Evolutionary conservation across 2,888 invertebrate species (phyloP).

Genomic region (Argyresthia albistria): DNA sequence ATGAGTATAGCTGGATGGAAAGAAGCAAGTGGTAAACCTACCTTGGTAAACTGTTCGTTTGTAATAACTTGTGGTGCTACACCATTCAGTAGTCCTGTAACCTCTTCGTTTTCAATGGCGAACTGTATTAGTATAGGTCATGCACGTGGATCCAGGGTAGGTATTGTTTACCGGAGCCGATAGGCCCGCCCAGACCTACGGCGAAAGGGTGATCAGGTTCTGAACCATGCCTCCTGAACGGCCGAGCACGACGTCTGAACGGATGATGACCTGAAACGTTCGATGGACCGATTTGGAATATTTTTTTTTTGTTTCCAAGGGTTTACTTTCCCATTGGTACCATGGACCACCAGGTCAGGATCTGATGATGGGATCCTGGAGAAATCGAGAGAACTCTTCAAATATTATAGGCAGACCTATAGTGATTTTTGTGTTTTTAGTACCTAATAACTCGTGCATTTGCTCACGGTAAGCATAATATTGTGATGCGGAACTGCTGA

Average conservation of each 20-base stretch:
- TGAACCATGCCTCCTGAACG: constrained; percentile 91
- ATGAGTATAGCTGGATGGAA: too few species aligned
- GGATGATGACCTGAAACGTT: constrained; percentile 70
- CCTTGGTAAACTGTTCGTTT: constrained; percentile 78
- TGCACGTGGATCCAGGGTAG: constrained; percentile 96
- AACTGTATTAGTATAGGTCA: constrained; percentile 84
- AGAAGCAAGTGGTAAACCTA: constrained; percentile 26
- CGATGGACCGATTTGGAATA: too few species aligned
- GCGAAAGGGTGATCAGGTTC: constrained; percentile 86
- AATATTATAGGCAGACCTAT: too few species aligned
- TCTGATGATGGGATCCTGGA: too few species aligned
- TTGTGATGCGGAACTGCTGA: too few species aligned
- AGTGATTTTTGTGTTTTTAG: too few species aligned
- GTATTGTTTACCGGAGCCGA: constrained; percentile 86
- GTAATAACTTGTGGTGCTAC: constrained; percentile 86
- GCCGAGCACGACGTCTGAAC: constrained; percentile 91
- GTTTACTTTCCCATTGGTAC: too few species aligned
- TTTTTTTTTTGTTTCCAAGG: too few species aligned
- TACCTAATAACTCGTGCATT: too few species aligned
- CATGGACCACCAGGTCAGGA: too few species aligned
- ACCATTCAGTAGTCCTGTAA: constrained; percentile 85
- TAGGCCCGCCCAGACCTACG: constrained; percentile 87
- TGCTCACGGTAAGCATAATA: too few species aligned
- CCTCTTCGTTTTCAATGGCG: constrained; percentile 80
- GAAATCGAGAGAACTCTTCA: too few species aligned